Evolutionary conservation across 2,113 vertebrate genomes (phyloP).

Genomic region (Sakesphorus luctuosus): DNA sequence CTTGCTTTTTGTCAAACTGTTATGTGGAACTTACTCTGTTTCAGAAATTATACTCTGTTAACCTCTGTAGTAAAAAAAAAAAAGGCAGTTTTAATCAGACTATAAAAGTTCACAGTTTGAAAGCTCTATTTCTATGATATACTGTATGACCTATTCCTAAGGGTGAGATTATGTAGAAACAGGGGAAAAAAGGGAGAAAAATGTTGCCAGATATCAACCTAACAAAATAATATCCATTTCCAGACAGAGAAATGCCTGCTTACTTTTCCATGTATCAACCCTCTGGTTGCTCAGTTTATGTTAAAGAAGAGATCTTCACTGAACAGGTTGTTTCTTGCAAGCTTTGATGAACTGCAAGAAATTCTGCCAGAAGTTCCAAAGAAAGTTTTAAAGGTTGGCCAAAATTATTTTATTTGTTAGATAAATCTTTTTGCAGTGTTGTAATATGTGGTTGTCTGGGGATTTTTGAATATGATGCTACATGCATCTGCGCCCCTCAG

Average conservation of each 20-base stretch:
- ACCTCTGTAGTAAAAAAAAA: neutral
- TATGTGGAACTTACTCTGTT: neutral
- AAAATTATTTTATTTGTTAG: neutral
- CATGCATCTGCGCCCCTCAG: too few species aligned
- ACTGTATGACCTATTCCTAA: neutral
- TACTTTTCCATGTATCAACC: constrained; percentile 87
- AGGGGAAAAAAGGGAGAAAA: neutral
- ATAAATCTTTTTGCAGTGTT: neutral
- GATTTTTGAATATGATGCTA: neutral
- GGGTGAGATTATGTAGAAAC: neutral
- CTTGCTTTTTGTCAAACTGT: neutral
- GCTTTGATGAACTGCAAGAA: constrained; percentile 80
- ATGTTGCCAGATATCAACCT: neutral
- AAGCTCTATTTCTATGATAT: neutral
- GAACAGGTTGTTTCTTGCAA: constrained; percentile 82
- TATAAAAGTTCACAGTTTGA: neutral
- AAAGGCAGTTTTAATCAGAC: accelerated
- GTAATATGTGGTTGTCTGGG: neutral
- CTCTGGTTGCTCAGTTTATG: constrained; percentile 90
- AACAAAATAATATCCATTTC: constrained; percentile 32
- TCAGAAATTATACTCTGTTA: neutral
- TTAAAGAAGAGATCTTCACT: constrained; percentile 80
- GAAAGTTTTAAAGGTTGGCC: constrained; percentile 89
- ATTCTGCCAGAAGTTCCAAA: constrained; percentile 87
- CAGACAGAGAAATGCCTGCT: constrained; percentile 85